Base-by-base conservation (phyloP, 2,113 vertebrate species). In the Callocephalon fimbriatum region DNA sequence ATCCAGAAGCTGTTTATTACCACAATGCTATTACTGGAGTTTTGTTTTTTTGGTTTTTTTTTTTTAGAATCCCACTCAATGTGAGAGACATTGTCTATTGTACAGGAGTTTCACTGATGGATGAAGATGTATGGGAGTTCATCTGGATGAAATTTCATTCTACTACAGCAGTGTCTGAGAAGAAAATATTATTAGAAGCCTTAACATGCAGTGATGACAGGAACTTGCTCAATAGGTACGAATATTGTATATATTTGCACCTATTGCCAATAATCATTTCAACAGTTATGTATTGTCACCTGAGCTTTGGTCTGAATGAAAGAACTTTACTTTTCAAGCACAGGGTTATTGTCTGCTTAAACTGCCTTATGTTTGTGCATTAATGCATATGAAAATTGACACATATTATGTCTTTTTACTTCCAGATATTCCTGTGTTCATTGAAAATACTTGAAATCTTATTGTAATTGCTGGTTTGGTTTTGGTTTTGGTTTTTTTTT, bases 121-220 rank as follows among this genome's bases (percentile, higher is more conserved):
- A 99, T 95, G 99, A 99, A 97, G 99, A 99, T 88, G 99, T 99
- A 82, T 99, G 99, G 99, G 99, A 99, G 95, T 99, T 99, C 97
- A 99, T 99, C 95, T 99, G 99, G 99, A 99, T 99, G 99, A 99
- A 99, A 98, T 99, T 99, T 92, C 99, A 99, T 98, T 99, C 99
- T 13, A 98, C 98, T 23, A 99, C 97, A 25, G 99, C 99, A 21
- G 98, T 99, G 9, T 99, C 99, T 1, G 99, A 99, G 97, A 99
- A 99, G 98, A 99, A 99, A 98, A 99, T 99, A 95, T 97, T 99
- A 45, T 97, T 99, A 97, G 99, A 99, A 98, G 99, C 99, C 47
- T 98, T 99, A 97, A 99, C 99, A 92, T 99, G 99, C 97, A 99
- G 99, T 25, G 99, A 99, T 98, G 99, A 99, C 95, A 98, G 98